Conservation (phyloP, 2,888 invertebrate species). For the Bruchidius siliquastri region DNA sequence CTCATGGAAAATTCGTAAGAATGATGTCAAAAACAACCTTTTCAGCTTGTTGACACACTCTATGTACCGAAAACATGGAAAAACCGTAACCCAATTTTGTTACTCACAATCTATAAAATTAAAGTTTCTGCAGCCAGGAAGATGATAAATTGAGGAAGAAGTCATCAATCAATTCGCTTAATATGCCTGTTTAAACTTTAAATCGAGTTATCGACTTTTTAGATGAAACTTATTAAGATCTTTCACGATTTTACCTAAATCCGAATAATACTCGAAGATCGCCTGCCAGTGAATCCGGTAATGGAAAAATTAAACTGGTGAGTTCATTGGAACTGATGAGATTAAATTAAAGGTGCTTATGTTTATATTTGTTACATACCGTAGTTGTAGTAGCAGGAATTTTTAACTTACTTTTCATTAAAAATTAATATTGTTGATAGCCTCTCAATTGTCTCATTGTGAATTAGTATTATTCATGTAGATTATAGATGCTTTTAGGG, state of each 20-base stretch:
- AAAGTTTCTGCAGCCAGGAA: slow-evolving; percentile 23
- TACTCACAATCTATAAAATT: slow-evolving; percentile 22
- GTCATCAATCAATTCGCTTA: slow-evolving; percentile 31
- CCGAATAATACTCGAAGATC: neutral
- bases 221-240: neutral
- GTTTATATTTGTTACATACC: too few species aligned
- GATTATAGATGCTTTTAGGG: too few species aligned
- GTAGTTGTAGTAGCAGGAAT: too few species aligned
- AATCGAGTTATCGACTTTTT: slow-evolving; percentile 31
- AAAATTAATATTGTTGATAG: too few species aligned
- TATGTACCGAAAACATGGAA: slow-evolving; percentile 1
- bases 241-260: neutral
- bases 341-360: too few species aligned
- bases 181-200: slow-evolving; percentile 27
- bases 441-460: too few species aligned
- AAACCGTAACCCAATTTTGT: slow-evolving; percentile 13
- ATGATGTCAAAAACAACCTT: neutral
- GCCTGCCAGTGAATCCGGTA: neutral
- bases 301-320: too few species aligned
- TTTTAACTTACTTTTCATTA: too few species aligned
- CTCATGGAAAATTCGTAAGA: neutral
- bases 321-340: too few species aligned
- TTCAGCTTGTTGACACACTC: neutral
- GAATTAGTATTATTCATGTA: too few species aligned
- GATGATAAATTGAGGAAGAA: slow-evolving; percentile 29